Evolutionary conservation across 2,797 vertebrate genomes (phyloP).

Genomic region (Pseudomugil tenellus): DNA sequence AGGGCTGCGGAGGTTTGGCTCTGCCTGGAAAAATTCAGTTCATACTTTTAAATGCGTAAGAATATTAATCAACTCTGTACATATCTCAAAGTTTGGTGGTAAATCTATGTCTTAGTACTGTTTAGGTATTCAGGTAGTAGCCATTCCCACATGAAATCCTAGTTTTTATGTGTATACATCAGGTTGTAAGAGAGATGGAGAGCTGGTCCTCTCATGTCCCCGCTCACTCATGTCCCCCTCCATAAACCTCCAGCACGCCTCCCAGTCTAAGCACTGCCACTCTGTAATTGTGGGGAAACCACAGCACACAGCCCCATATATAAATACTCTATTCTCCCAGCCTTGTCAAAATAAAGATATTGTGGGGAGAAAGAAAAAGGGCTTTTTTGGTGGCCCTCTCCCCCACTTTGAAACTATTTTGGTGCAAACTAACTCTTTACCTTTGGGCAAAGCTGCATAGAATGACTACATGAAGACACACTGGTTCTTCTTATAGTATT

Average conservation of each 20-base stretch:
- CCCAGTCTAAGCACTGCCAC: constrained; percentile 81
- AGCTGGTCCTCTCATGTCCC: constrained; percentile 72
- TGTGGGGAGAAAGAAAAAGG: constrained; percentile 75
- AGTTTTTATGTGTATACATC: constrained; percentile 50
- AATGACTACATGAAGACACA: constrained; percentile 48
- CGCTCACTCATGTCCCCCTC: constrained; percentile 65
- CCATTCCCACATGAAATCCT: constrained; percentile 18
- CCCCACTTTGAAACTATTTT: constrained; percentile 76
- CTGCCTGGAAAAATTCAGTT: constrained; percentile 27
- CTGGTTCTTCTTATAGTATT: constrained; percentile 12
- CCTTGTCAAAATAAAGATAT: constrained; percentile 86
- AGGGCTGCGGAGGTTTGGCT: constrained; percentile 57
- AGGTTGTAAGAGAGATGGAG: constrained; percentile 60
- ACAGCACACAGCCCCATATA: constrained; percentile 85
- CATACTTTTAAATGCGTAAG: constrained; percentile 30
- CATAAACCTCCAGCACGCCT: constrained; percentile 80
- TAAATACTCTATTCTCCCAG: constrained; percentile 86
- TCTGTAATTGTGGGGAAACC: constrained; percentile 87
- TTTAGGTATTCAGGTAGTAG: background rate
- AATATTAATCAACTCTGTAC: background rate
- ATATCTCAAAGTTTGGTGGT: background rate
- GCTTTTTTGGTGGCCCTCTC: constrained; percentile 74
- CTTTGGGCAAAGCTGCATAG: constrained; percentile 61
- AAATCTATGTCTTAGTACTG: background rate
- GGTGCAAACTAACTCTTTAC: constrained; percentile 58